Evolutionary conservation across 2,113 vertebrate species (phyloP).

Genomic region (Callospermophilus lateralis): DNA sequence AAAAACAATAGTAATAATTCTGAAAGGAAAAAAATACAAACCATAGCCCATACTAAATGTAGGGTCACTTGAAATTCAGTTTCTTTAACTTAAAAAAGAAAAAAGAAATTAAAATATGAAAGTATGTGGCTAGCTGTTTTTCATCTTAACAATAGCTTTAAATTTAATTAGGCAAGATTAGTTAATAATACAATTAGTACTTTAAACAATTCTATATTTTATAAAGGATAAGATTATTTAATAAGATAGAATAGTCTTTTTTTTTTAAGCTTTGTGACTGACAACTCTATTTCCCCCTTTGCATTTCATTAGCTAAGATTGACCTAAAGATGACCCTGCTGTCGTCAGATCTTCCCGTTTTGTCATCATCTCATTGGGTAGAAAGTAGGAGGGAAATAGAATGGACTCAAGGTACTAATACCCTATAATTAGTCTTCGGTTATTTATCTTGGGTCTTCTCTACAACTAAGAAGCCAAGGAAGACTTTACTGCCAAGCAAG

Average conservation of each 20-base stretch:
- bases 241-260: not conserved
- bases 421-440: conserved; percentile 51
- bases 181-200: not conserved
- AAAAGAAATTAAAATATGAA: conserved; percentile 33
- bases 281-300: not conserved
- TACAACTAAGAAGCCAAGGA: conserved; percentile 29
- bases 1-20: not conserved
- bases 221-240: conserved; percentile 42
- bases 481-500: conserved; percentile 51
- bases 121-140: not conserved
- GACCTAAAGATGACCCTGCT: conserved; percentile 30
- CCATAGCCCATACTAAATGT: not conserved
- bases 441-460: conserved; percentile 65
- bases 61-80: not conserved
- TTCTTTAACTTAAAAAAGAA: conserved; percentile 45
- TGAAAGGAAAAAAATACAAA: not conserved
- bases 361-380: conserved; percentile 61
- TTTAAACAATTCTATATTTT: not conserved
- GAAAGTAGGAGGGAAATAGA: conserved; percentile 63
- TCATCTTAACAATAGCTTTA: conserved; percentile 26
- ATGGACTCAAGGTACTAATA: conserved; percentile 41
- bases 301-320: not conserved
- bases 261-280: not conserved
- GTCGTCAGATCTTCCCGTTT: conserved; percentile 20
- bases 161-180: not conserved